A percentile compares a stretch with the other conserved stretches of the same genome.
phyloP scores from a whole-genome alignment of 1,140 invertebrate species.

The Meteorus sp. region DNA sequence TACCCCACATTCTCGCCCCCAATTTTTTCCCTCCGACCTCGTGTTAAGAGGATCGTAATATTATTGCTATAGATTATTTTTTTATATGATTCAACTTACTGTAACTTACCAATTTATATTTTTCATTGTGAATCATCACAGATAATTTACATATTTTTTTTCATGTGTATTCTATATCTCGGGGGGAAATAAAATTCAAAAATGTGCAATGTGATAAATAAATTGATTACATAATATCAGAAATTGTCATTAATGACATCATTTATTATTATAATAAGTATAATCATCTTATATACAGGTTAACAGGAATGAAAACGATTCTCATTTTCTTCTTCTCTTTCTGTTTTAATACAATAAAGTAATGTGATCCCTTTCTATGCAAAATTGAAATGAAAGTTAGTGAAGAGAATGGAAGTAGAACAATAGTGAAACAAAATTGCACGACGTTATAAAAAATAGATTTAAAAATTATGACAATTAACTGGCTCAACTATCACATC shows the following conservation, averaged over 20 bases:
- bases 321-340: slow-evolving; percentile 8
- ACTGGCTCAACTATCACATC: too few species aligned
- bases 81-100: not conserved
- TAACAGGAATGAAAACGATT: slow-evolving; percentile 45
- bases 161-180: too few species aligned
- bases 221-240: slow-evolving; percentile 32
- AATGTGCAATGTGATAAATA: too few species aligned
- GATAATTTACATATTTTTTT: too few species aligned
- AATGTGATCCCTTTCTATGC: too few species aligned
- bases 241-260: slow-evolving; percentile 47
- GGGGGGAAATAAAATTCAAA: too few species aligned
- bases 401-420: too few species aligned
- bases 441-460: slow-evolving; percentile 23
- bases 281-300: slow-evolving; percentile 55
- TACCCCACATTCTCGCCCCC: slow-evolving; percentile 13
- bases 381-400: too few species aligned
- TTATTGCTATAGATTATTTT: not conserved
- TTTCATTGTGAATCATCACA: not conserved
- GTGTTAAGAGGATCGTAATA: not conserved
- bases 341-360: slow-evolving; percentile 2
- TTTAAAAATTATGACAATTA: slow-evolving; percentile 3
- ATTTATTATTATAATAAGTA: slow-evolving; percentile 56
- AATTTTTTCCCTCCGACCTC: slow-evolving; percentile 5
- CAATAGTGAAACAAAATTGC: slow-evolving; percentile 2
- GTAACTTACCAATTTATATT: not conserved